A percentile compares a stretch with the other conserved stretches of the same genome.
phyloP scores from a whole-genome alignment of 2,888 invertebrate species.

The Chalcis sispes region DNA sequence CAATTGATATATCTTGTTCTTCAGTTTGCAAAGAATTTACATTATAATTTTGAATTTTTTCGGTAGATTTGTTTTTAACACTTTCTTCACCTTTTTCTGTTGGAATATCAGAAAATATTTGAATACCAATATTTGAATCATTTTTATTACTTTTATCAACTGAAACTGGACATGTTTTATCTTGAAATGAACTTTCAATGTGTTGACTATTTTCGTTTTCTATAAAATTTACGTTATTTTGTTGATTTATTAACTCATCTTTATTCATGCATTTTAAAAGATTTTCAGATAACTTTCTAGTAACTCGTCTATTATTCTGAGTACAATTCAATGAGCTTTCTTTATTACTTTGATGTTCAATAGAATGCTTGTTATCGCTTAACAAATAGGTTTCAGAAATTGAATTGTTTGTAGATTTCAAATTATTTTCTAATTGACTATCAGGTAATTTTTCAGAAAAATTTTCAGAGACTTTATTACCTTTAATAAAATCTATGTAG shows the following conservation, averaged over 20 bases:
- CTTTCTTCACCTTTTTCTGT: not conserved
- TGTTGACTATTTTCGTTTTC: too few species aligned
- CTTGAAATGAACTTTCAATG: too few species aligned
- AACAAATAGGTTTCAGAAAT: not conserved
- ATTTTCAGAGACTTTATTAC: constrained; percentile 13
- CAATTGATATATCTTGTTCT: constrained; percentile 5
- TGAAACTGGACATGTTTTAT: too few species aligned
- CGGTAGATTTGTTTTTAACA: not conserved
- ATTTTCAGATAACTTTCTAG: too few species aligned
- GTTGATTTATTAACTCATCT: too few species aligned
- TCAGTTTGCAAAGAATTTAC: not conserved
- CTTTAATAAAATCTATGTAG: not conserved
- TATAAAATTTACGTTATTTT: too few species aligned
- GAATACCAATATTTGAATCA: too few species aligned
- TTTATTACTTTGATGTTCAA: constrained; percentile 6
- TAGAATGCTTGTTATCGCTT: not conserved
- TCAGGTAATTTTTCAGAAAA: constrained; percentile 23
- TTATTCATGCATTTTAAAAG: too few species aligned
- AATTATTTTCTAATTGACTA: not conserved
- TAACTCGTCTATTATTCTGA: too few species aligned
- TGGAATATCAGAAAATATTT: too few species aligned
- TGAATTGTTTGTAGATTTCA: not conserved
- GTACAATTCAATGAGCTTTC: too few species aligned
- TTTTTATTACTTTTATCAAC: too few species aligned
- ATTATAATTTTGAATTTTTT: not conserved